phyloP scores from a whole-genome alignment of 1,140 invertebrate genomes.

The Drosophila funebris region DNA sequence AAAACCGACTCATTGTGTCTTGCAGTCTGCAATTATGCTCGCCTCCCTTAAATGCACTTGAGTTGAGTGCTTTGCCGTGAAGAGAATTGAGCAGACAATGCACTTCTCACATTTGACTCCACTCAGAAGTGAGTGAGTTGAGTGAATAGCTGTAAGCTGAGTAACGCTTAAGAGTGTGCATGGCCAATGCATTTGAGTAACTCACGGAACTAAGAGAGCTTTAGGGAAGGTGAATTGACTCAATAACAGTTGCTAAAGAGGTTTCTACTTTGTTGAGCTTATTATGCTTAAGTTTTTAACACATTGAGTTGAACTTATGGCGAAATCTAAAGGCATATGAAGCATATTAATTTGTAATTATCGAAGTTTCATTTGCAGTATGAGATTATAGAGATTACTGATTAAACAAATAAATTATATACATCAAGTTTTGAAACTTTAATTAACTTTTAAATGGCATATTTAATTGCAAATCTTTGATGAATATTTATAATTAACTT shows the following conservation, averaged over 20 bases:
- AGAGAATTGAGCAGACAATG: slow-evolving; percentile 4
- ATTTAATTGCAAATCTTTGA: no score
- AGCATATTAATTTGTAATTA: no score
- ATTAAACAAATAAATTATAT: no score
- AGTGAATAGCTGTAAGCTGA: neutral
- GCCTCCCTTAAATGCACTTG: slow-evolving; percentile 5
- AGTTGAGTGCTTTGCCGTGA: neutral
- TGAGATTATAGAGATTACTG: no score
- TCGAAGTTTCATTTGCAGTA: no score
- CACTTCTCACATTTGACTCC: neutral
- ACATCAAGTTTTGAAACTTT: no score
- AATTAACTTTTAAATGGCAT: no score
- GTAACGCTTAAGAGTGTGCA: slow-evolving; percentile 31
- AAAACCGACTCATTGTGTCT: neutral
- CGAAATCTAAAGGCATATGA: no score
- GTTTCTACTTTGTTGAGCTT: neutral
- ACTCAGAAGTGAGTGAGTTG: neutral
- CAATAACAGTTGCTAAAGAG: neutral
- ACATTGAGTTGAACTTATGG: no score
- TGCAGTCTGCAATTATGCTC: neutral
- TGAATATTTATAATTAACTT: no score
- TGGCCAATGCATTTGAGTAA: slow-evolving; percentile 1
- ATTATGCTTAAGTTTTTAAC: no score
- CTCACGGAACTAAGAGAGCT: neutral
- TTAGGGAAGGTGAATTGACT: neutral